These are phyloP conservation scores for Brachionus koreanus DNA, from an alignment of 1,140 invertebrate genomes.

Conservation along the genomic window DNA sequence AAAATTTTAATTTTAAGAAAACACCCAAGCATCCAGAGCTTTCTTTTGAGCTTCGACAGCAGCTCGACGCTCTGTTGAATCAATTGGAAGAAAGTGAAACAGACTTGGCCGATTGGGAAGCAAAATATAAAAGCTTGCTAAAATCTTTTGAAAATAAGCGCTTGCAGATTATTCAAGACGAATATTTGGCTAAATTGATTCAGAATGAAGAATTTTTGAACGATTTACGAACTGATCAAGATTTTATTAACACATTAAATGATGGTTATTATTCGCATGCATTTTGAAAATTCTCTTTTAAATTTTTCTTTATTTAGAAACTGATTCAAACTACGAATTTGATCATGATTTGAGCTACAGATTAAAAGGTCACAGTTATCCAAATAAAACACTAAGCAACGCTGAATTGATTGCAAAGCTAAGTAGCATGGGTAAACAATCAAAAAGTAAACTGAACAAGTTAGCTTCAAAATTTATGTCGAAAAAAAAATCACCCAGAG, in stretches of 20 bases:
- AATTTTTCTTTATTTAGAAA: neutral
- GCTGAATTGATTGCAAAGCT: slow-evolving; percentile 19
- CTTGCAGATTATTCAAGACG: slow-evolving; percentile 34
- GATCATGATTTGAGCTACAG: neutral
- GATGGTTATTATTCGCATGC: neutral
- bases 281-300: neutral
- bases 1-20: slow-evolving; percentile 25
- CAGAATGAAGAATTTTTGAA: slow-evolving; percentile 42
- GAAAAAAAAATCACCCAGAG: slow-evolving; percentile 7
- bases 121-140: slow-evolving; percentile 3
- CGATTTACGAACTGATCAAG: slow-evolving; percentile 22
- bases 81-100: slow-evolving; percentile 26
- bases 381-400: slow-evolving; percentile 16
- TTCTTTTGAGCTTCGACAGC: slow-evolving; percentile 7
- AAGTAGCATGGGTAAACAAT: slow-evolving; percentile 1
- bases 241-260: slow-evolving; percentile 30
- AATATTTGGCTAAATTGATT: slow-evolving; percentile 33
- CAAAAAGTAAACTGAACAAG: neutral
- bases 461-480: slow-evolving; percentile 32
- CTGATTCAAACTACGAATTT: neutral
- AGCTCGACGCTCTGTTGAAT: neutral
- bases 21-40: slow-evolving; percentile 35
- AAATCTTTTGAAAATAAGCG: slow-evolving; percentile 11
- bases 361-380: neutral
- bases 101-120: slow-evolving; percentile 34